Evolutionary conservation across 2,888 invertebrate genomes (phyloP).

Genomic region (Nasonovia ribisnigri): DNA sequence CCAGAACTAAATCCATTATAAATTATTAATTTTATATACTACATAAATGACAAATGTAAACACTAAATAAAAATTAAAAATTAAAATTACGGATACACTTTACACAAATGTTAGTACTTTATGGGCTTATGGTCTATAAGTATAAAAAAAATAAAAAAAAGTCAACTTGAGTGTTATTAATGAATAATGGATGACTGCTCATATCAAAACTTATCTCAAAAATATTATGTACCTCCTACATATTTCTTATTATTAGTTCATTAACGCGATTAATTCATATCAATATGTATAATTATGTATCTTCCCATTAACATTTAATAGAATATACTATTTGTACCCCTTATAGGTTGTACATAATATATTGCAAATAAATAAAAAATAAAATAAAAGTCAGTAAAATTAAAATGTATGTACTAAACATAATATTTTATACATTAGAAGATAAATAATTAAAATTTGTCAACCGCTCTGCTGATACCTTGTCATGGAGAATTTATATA

Average conservation of each 20-base stretch:
- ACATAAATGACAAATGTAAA: not conserved
- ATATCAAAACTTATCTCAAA: not conserved
- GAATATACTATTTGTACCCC: too few species aligned
- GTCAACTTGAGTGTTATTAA: not conserved
- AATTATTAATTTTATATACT: not conserved
- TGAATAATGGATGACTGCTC: not conserved
- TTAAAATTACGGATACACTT: not conserved
- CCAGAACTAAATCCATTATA: not conserved
- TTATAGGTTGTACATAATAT: too few species aligned
- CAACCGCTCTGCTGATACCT: too few species aligned
- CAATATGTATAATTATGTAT: not conserved
- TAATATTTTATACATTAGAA: too few species aligned
- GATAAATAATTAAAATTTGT: too few species aligned
- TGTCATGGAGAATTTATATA: too few species aligned
- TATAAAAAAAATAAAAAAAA: not conserved
- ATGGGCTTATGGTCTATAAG: not conserved
- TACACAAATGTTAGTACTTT: not conserved
- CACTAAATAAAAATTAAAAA: not conserved
- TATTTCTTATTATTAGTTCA: not conserved
- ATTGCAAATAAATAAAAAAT: too few species aligned
- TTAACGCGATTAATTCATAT: constrained; percentile 2
- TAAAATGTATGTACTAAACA: too few species aligned
- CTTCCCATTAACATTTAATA: not conserved
- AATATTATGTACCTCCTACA: not conserved
- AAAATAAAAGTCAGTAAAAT: too few species aligned